Percentiles rank a stretch among this genome's conserved stretches.
phyloP scores from a whole-genome alignment of 2,113 vertebrate genomes.

The Stegastes partitus region DNA sequence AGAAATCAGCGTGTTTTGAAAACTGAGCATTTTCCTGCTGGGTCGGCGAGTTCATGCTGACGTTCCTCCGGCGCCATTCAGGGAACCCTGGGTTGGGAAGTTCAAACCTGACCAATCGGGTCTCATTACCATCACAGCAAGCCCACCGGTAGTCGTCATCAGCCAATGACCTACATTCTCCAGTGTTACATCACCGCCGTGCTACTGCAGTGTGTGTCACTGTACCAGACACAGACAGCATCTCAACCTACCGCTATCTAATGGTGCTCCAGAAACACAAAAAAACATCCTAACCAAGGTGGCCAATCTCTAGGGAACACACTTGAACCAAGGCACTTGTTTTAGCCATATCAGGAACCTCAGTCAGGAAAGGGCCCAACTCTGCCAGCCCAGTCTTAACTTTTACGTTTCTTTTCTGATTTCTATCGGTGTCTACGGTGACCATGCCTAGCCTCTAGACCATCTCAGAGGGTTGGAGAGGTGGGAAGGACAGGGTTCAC shows the following conservation, averaged over 20 bases:
- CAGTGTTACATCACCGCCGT: constrained; percentile 74
- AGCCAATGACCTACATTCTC: constrained; percentile 79
- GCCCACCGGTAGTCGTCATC: constrained; percentile 61
- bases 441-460: constrained; percentile 62
- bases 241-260: constrained; percentile 62
- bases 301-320: constrained; percentile 57
- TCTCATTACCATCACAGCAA: constrained; percentile 77
- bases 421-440: constrained; percentile 63
- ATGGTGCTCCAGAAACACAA: constrained; percentile 73
- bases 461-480: constrained; percentile 25
- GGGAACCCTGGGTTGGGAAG: constrained; percentile 76
- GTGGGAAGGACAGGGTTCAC: constrained; percentile 33
- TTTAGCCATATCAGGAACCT: constrained; percentile 81
- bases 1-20: constrained; percentile 40
- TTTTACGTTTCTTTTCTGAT: constrained; percentile 41
- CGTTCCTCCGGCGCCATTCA: constrained; percentile 64
- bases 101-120: constrained; percentile 78
- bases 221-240: constrained; percentile 64
- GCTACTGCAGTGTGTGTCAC: constrained; percentile 73
- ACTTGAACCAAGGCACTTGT: constrained; percentile 69
- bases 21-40: constrained; percentile 39
- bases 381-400: constrained; percentile 63
- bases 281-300: constrained; percentile 36
- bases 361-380: constrained; percentile 70
- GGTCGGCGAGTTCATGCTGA: constrained; percentile 59